phyloP scores from a whole-genome alignment of 2,888 invertebrate genomes.

The Eupithecia dodoneata region DNA sequence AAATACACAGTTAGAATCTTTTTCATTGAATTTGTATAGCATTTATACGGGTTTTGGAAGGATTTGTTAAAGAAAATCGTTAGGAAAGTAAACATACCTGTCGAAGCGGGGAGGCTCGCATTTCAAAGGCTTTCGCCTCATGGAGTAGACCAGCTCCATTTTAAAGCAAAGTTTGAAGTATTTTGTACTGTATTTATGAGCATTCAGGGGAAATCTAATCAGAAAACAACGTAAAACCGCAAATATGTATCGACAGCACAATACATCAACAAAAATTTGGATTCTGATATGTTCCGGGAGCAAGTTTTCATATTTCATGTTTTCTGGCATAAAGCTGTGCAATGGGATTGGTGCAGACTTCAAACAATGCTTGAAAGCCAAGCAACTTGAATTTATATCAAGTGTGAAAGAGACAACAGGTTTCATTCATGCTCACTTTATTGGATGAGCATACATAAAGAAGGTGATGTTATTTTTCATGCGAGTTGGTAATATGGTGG shows the following conservation, averaged over 20 bases:
- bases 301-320: background rate
- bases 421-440: background rate
- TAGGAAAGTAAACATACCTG: conserved; percentile 57
- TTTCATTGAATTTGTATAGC: background rate
- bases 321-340: background rate
- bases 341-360: background rate
- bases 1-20: background rate
- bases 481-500: background rate
- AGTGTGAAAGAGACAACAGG: background rate
- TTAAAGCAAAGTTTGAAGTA: conserved; percentile 14
- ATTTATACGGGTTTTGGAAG: background rate
- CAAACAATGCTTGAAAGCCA: background rate
- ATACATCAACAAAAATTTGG: conserved; percentile 13
- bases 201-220: background rate
- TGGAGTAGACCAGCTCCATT: conserved; percentile 83
- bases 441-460: background rate
- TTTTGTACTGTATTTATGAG: background rate
- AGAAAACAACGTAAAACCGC: conserved; percentile 9
- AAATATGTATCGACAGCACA: background rate
- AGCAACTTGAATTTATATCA: background rate
- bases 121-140: conserved; percentile 80
- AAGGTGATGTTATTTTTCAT: background rate
- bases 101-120: conserved; percentile 80
- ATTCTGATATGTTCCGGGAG: conserved; percentile 12
- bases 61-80: background rate